phyloP scores from a whole-genome alignment of 2,113 vertebrate species.

The Lamprologus tigripictilis region DNA sequence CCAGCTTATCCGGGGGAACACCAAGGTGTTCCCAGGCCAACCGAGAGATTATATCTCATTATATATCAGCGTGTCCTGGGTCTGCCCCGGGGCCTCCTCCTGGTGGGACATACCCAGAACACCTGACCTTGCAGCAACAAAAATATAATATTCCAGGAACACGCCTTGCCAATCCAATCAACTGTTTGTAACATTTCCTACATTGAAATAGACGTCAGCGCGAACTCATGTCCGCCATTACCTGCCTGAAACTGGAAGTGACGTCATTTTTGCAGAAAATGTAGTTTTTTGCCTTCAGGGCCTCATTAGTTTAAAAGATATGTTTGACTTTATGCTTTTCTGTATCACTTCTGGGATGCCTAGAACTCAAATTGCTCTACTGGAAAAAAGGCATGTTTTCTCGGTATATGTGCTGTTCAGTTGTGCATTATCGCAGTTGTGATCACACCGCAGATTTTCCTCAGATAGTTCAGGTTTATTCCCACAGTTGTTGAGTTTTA shows the following conservation, averaged over 20 bases:
- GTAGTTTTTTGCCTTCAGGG: neutral
- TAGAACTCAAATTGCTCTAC: neutral
- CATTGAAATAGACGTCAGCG: neutral
- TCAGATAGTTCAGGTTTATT: neutral
- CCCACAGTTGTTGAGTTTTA: neutral
- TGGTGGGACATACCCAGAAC: rapidly evolving
- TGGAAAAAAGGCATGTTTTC: neutral
- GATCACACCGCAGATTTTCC: neutral
- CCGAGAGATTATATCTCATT: no score
- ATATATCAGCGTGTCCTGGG: no score
- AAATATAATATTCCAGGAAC: neutral
- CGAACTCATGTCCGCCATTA: neutral
- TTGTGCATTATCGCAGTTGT: neutral
- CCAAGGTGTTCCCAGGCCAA: rapidly evolving
- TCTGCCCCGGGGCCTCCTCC: neutral
- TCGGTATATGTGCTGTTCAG: neutral
- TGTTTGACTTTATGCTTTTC: neutral
- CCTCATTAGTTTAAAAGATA: neutral
- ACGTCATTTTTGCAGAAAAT: rapidly evolving
- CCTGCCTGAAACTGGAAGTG: rapidly evolving
- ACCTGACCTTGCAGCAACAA: neutral
- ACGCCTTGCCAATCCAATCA: rapidly evolving
- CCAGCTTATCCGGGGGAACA: rapidly evolving
- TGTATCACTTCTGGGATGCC: rapidly evolving
- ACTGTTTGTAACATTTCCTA: neutral